phyloP scores from a whole-genome alignment of 2,888 invertebrate genomes.

The Elysia crispata region DNA sequence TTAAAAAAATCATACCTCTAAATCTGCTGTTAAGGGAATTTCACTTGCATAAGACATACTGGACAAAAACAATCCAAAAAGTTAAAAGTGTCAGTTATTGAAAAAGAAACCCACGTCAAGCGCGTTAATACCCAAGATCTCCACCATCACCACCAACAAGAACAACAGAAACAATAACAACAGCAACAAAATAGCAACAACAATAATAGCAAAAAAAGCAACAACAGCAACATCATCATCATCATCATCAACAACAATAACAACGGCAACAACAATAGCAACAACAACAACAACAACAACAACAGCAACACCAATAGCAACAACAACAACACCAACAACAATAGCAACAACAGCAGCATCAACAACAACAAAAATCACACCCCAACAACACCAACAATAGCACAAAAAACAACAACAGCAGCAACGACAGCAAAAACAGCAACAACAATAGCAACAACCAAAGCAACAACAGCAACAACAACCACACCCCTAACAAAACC shows the following conservation, averaged over 20 bases:
- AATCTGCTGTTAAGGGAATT: too few relatives aligned
- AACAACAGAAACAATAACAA: background rate
- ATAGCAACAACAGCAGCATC: background rate
- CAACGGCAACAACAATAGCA: background rate
- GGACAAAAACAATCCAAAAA: too few relatives aligned
- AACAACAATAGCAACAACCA: background rate
- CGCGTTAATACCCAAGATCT: too few relatives aligned
- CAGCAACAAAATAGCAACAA: background rate
- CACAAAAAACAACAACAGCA: background rate
- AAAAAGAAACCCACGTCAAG: too few relatives aligned
- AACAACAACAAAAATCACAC: background rate
- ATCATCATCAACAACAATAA: background rate
- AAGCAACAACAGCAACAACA: slow-evolving; percentile 10
- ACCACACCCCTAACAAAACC: background rate
- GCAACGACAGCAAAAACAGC: background rate
- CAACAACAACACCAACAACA: background rate
- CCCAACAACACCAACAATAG: background rate
- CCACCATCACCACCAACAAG: too few relatives aligned
- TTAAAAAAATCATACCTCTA: too few relatives aligned
- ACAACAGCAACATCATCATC: too few relatives aligned
- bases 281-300: background rate
- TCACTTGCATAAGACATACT: too few relatives aligned
- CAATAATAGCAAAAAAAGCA: background rate
- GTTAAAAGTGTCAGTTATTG: too few relatives aligned
- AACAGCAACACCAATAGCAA: background rate